Evolutionary conservation across 2,888 invertebrate genomes (phyloP).

Genomic region (Siphlonurus alternatus): DNA sequence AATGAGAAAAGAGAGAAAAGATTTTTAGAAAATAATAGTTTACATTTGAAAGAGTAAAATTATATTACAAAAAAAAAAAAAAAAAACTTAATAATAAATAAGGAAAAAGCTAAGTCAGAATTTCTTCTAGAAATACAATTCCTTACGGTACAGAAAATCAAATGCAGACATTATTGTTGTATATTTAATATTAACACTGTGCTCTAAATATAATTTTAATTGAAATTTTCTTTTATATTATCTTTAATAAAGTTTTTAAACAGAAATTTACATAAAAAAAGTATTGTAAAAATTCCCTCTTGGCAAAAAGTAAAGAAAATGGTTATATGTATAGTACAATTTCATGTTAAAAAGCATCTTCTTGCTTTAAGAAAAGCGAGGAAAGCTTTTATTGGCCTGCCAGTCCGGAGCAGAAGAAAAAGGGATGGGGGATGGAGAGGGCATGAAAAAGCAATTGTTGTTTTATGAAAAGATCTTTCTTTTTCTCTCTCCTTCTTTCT

Average conservation of each 20-base stretch:
- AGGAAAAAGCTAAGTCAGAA: too few relatives aligned
- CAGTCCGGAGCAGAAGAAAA: neutral
- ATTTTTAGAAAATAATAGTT: neutral
- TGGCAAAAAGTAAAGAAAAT: neutral
- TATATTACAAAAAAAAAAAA: neutral
- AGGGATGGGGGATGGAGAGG: neutral
- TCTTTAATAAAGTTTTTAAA: neutral
- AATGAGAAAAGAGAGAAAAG: neutral
- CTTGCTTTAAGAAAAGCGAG: neutral
- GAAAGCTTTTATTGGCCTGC: slow-evolving; percentile 2
- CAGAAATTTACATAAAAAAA: neutral
- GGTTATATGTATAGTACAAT: neutral
- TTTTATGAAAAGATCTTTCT: neutral
- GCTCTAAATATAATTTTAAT: neutral
- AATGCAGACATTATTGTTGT: neutral
- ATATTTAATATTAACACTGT: neutral
- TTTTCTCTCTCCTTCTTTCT: neutral
- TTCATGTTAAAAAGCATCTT: neutral
- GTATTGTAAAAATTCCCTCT: neutral
- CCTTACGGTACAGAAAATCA: neutral
- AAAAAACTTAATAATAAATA: neutral
- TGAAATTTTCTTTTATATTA: neutral
- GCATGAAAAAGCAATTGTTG: neutral
- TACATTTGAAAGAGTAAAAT: too few relatives aligned
- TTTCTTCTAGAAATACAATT: neutral